phyloP scores from a whole-genome alignment of 2,888 invertebrate genomes.

The Scelioninae gen. 2 region DNA sequence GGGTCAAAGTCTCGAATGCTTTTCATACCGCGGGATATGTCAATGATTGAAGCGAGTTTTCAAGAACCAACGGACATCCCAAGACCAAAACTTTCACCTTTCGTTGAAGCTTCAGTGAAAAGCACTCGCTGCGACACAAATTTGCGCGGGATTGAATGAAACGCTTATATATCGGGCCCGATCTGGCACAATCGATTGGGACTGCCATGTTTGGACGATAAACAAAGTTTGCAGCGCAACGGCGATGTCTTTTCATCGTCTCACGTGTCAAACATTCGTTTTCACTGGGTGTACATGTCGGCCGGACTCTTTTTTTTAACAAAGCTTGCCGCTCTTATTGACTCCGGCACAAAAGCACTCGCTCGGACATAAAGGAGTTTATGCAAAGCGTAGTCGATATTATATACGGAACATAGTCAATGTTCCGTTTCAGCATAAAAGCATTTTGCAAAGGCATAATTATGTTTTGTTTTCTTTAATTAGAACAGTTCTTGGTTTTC shows the following conservation, averaged over 20 bases:
- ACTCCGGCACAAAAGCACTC: slow-evolving; percentile 29
- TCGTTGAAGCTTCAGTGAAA: not conserved
- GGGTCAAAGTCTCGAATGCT: slow-evolving; percentile 41
- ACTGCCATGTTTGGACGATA: slow-evolving; percentile 26
- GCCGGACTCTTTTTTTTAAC: slow-evolving; percentile 35
- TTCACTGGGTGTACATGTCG: slow-evolving; percentile 9
- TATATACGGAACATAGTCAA: slow-evolving; percentile 30
- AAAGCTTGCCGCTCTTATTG: slow-evolving; percentile 35
- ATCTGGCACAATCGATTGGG: no score
- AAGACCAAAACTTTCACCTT: slow-evolving; percentile 19
- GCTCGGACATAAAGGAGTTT: slow-evolving; percentile 29
- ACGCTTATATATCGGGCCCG: no score
- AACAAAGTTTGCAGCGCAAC: slow-evolving; percentile 15
- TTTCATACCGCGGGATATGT: slow-evolving; percentile 43
- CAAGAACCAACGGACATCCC: slow-evolving; percentile 12
- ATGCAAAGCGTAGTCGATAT: slow-evolving; percentile 41
- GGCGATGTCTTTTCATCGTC: slow-evolving; percentile 17
- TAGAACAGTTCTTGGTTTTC: not conserved
- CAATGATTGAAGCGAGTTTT: slow-evolving; percentile 40
- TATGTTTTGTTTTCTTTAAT: slow-evolving; percentile 26
- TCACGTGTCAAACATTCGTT: slow-evolving; percentile 26
- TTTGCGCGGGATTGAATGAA: no score
- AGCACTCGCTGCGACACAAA: no score
- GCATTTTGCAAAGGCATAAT: slow-evolving; percentile 17
- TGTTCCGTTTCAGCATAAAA: slow-evolving; percentile 18